These are phyloP conservation scores for Sciurus niger DNA, from an alignment of 2,113 vertebrate species.

Conservation along the genomic window DNA sequence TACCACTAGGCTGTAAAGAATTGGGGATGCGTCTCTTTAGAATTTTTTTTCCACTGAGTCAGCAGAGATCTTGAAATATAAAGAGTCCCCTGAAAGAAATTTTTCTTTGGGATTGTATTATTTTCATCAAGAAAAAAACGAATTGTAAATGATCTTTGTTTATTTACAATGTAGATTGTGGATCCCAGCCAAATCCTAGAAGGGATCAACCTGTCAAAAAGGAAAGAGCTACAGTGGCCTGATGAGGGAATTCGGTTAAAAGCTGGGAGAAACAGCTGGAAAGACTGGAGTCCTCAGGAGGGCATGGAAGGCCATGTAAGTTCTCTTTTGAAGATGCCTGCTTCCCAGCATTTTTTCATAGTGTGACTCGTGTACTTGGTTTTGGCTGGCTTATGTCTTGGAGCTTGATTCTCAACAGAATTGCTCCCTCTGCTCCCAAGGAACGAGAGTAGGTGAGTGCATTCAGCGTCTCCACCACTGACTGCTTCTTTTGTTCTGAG, in stretches of 20 bases:
- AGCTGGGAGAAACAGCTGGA: conserved; percentile 98
- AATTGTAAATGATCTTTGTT: conserved; percentile 79
- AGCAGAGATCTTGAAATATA: not conserved
- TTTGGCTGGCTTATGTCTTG: not conserved
- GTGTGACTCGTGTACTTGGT: not conserved
- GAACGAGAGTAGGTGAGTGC: not conserved
- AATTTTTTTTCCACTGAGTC: not conserved
- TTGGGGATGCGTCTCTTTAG: not conserved
- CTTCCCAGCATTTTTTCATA: not conserved
- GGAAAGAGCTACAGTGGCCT: conserved; percentile 99
- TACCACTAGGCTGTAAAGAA: not conserved
- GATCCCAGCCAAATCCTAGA: conserved; percentile 97
- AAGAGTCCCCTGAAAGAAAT: not conserved
- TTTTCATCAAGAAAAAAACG: conserved; percentile 45
- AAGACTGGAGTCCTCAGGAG: conserved; percentile 98
- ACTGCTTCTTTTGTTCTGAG: not conserved
- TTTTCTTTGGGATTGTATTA: conserved; percentile 4
- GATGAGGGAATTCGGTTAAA: conserved; percentile 96
- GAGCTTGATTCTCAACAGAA: not conserved
- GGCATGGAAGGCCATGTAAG: conserved; percentile 99
- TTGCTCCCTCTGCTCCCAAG: not conserved
- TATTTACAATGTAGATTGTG: conserved; percentile 91
- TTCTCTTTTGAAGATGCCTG: not conserved
- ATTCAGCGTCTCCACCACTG: not conserved
- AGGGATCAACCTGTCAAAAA: conserved; percentile 96